phyloP scores from a whole-genome alignment of 2,113 vertebrate species.

The Dascyllus trimaculatus region DNA sequence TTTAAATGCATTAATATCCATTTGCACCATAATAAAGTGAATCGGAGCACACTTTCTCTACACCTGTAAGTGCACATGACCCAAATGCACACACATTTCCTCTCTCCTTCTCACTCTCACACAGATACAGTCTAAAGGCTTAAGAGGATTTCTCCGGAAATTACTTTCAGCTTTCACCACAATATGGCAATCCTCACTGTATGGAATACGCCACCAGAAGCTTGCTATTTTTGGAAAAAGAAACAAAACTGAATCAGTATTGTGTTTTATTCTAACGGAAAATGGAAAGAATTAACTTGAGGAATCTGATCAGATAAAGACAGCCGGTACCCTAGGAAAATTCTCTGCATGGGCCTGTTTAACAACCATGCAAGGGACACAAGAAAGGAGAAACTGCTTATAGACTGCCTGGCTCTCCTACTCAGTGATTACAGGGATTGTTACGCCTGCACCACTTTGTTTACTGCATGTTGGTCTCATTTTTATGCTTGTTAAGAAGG shows the following conservation, averaged over 20 bases:
- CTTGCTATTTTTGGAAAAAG: conserved; percentile 9
- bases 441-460: background rate
- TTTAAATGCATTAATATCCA: conserved; percentile 2
- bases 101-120: too few species aligned
- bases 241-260: background rate
- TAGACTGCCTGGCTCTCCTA: background rate
- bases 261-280: conserved; percentile 14
- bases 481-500: conserved; percentile 6
- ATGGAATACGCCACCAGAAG: conserved; percentile 1
- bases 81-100: background rate
- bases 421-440: background rate
- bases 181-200: conserved; percentile 20
- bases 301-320: conserved; percentile 29
- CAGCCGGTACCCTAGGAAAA: background rate
- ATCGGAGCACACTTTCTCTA: background rate
- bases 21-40: background rate
- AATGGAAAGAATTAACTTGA: conserved; percentile 1
- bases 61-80: background rate
- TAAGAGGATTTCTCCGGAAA: conserved; percentile 18
- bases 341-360: conserved; percentile 3
- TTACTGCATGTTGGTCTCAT: conserved; percentile 5
- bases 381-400: background rate
- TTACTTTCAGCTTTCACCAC: conserved; percentile 22
- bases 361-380: conserved; percentile 12
- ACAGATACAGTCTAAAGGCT: background rate